Evolutionary conservation across 2,888 invertebrate species (phyloP).

Genomic region (Sclerodermus sp.): DNA sequence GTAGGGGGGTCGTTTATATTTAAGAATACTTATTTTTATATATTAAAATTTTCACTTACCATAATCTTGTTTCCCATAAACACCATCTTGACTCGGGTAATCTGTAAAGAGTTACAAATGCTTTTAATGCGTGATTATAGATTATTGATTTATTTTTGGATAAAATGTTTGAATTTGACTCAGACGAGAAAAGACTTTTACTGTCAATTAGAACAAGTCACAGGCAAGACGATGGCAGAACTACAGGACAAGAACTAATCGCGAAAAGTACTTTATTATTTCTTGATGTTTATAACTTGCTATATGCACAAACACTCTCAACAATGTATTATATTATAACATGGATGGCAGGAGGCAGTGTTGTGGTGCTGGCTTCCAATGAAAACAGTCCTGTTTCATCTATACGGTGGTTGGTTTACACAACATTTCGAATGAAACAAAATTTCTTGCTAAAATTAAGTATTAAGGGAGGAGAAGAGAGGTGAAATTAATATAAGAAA

Average conservation of each 20-base stretch:
- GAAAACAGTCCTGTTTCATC: conserved; percentile 6
- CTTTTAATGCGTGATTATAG: not conserved
- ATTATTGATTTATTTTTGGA: too few relatives aligned
- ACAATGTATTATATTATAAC: too few relatives aligned
- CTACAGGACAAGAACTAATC: too few relatives aligned
- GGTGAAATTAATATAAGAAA: too few relatives aligned
- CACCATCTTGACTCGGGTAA: conserved; percentile 52
- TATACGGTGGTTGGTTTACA: too few relatives aligned
- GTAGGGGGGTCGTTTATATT: too few relatives aligned
- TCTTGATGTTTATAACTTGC: not conserved
- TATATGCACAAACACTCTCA: too few relatives aligned
- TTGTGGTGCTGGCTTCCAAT: conserved; percentile 27
- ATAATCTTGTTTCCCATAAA: conserved; percentile 53
- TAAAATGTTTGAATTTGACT: conserved; percentile 17
- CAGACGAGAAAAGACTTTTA: conserved; percentile 35
- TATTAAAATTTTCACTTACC: conserved; percentile 48
- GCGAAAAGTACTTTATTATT: too few relatives aligned
- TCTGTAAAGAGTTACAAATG: conserved; percentile 37
- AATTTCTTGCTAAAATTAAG: not conserved
- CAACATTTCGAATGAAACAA: not conserved
- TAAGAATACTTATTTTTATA: conserved; percentile 8
- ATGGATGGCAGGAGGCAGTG: conserved; percentile 38
- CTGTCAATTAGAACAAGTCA: too few relatives aligned
- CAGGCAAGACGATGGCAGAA: too few relatives aligned
- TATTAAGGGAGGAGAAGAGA: too few relatives aligned